These are phyloP conservation scores for Lepidocolaptes lacrymiger DNA, from an alignment of 2,797 vertebrate species.

Conservation along the genomic window DNA sequence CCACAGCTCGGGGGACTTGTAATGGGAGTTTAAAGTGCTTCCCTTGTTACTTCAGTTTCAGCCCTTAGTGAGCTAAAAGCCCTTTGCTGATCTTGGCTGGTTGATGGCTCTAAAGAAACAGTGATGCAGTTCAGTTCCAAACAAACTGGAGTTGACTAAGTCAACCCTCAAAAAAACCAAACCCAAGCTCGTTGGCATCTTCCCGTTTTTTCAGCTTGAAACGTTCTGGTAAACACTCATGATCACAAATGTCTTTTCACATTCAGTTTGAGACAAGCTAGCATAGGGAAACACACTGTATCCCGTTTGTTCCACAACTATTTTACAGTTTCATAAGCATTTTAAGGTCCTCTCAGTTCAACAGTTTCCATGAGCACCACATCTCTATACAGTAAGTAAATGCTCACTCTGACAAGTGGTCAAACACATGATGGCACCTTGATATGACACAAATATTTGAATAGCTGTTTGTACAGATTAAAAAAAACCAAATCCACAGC, in stretches of 20 bases:
- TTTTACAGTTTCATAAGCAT: background rate
- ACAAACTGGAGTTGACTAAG: background rate
- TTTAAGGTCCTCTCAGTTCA: background rate
- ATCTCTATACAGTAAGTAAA: background rate
- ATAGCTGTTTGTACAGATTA: background rate
- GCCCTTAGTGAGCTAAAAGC: background rate
- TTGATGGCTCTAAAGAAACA: background rate
- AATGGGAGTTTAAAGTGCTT: background rate
- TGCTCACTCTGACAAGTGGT: background rate
- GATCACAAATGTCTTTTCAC: background rate
- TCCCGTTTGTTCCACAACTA: background rate
- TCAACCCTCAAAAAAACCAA: rapidly evolving
- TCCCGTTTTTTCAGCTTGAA: rapidly evolving
- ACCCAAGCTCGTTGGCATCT: background rate
- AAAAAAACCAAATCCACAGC: background rate
- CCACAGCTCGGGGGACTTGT: rapidly evolving
- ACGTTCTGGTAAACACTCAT: rapidly evolving
- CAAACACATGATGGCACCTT: background rate
- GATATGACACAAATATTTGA: background rate
- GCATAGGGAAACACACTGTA: rapidly evolving
- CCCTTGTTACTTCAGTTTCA: rapidly evolving
- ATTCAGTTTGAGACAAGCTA: background rate
- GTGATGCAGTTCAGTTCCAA: rapidly evolving
- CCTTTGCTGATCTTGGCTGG: rapidly evolving
- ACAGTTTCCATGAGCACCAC: background rate